A percentile compares a stretch with the other conserved stretches of the same genome.
Evolutionary conservation across 2,797 vertebrate genomes (phyloP).

Genomic region (Austrolebias charrua): DNA sequence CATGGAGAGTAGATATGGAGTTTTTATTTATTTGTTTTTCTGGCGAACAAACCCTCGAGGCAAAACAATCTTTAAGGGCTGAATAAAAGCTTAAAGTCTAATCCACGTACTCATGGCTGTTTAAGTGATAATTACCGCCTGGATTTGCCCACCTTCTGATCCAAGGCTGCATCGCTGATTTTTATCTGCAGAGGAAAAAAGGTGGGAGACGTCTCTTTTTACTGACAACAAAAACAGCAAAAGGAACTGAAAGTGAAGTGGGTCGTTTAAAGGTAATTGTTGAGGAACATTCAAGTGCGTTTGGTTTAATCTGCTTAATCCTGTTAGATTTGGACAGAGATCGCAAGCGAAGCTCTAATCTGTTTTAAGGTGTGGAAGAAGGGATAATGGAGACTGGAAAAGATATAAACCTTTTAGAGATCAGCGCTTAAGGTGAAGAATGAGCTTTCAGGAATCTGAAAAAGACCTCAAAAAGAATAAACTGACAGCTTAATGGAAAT

Average conservation of each 20-base stretch:
- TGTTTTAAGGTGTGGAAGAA: conserved; percentile 70
- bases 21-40: conserved; percentile 37
- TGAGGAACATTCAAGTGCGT: conserved; percentile 64
- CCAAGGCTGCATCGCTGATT: conserved; percentile 44
- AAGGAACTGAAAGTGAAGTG: conserved; percentile 46
- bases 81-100: conserved; percentile 54
- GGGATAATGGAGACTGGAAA: conserved; percentile 65
- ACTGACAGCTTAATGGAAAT: conserved; percentile 22
- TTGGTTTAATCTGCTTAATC: conserved; percentile 72
- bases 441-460: conserved; percentile 8
- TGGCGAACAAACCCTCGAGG: conserved; percentile 38
- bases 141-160: conserved; percentile 55
- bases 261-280: conserved; percentile 70
- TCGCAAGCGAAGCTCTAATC: conserved; percentile 62
- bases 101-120: conserved; percentile 52
- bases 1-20: conserved; percentile 4
- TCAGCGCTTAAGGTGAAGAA: conserved; percentile 20
- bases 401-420: conserved; percentile 49
- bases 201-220: conserved; percentile 47
- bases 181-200: conserved; percentile 42
- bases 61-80: conserved; percentile 33
- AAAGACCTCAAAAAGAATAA: not conserved
- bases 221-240: conserved; percentile 30
- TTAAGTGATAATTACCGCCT: conserved; percentile 63
- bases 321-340: conserved; percentile 71